These are phyloP conservation scores for Horisme vitalbata DNA, from an alignment of 2,888 invertebrate species.

Conservation along the genomic window DNA sequence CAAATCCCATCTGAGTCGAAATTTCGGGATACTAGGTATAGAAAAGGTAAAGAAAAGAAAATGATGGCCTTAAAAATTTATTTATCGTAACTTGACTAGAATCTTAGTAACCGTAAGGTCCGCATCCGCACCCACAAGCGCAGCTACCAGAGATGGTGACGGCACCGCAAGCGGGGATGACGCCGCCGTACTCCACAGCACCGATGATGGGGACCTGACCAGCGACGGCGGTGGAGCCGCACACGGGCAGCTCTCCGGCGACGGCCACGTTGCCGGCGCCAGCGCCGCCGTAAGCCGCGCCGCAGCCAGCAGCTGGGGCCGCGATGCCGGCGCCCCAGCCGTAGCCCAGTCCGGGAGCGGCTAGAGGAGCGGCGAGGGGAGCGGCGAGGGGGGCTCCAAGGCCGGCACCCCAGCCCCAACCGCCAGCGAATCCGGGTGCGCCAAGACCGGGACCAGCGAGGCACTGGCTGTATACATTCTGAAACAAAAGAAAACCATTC, in stretches of 20 bases:
- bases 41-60: too few relatives aligned
- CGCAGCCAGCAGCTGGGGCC: conserved; percentile 37
- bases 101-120: background rate
- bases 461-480: conserved; percentile 19
- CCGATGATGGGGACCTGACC: too few relatives aligned
- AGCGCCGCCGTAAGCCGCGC: conserved; percentile 37
- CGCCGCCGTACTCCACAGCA: too few relatives aligned
- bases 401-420: conserved; percentile 6
- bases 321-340: conserved; percentile 39
- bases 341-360: conserved; percentile 26
- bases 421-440: background rate
- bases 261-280: too few relatives aligned
- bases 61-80: too few relatives aligned
- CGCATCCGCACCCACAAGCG: conserved; percentile 31
- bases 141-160: conserved; percentile 34
- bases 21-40: too few relatives aligned
- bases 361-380: too few relatives aligned
- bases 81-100: too few relatives aligned
- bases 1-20: too few relatives aligned
- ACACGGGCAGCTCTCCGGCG: too few relatives aligned
- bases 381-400: too few relatives aligned
- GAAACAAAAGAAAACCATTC: background rate
- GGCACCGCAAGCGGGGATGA: conserved; percentile 34
- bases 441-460: conserved; percentile 3
- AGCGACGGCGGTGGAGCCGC: too few relatives aligned